Percentiles rank a stretch among this genome's conserved stretches.
These are phyloP conservation scores for Argyresthia albistria DNA, from an alignment of 2,888 invertebrate species.

Conservation along the genomic window DNA sequence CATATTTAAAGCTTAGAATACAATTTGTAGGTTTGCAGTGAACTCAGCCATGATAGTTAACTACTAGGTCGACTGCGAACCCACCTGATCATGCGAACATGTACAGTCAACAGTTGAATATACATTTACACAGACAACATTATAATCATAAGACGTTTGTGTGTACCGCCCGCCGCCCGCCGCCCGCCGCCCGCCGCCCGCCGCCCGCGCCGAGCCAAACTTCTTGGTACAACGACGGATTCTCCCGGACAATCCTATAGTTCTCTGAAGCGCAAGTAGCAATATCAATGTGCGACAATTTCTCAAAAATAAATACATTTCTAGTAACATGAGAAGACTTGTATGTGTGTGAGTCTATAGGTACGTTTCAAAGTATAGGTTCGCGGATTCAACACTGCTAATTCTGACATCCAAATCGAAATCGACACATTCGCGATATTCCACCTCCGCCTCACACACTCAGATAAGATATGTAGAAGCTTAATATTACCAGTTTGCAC, in stretches of 20 bases:
- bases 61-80: no score
- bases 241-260: background rate
- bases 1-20: constrained; percentile 35
- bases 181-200: no score
- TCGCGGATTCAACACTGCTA: no score
- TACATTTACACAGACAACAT: constrained; percentile 31
- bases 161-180: background rate
- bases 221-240: background rate
- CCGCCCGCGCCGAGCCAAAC: background rate
- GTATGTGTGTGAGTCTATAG: no score
- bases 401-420: no score
- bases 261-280: background rate
- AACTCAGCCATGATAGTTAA: no score
- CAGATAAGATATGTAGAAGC: background rate
- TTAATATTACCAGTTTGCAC: background rate
- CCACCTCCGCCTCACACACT: background rate
- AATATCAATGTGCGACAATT: background rate
- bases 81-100: constrained; percentile 36
- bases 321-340: no score
- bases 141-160: constrained; percentile 16
- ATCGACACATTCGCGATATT: background rate
- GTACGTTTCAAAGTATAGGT: no score
- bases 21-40: constrained; percentile 17
- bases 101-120: constrained; percentile 45
- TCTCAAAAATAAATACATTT: background rate